Conservation (phyloP, 2,113 vertebrate genomes). For the Nibea coibor region DNA sequence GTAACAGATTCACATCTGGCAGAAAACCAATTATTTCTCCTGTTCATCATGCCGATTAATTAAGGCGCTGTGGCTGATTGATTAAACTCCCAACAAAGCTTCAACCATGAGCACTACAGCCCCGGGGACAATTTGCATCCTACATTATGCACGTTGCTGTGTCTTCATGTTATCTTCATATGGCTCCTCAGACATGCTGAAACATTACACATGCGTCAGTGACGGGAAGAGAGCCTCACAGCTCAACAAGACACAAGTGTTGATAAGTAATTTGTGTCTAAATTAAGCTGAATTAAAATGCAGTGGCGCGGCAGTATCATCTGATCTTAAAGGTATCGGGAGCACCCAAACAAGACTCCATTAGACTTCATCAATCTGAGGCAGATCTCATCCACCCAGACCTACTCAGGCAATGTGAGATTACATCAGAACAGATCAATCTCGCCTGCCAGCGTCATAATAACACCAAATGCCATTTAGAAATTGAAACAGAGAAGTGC, state of each 20-base stretch:
- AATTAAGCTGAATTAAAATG: conserved; percentile 59
- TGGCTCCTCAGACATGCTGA: conserved; percentile 34
- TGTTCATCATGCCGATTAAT: conserved; percentile 79
- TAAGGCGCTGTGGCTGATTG: conserved; percentile 76
- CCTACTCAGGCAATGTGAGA: conserved; percentile 57
- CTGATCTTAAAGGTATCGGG: conserved; percentile 38
- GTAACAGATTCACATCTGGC: conserved; percentile 76
- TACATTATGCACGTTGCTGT: conserved; percentile 38
- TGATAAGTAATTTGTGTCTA: conserved; percentile 47
- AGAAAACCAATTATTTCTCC: conserved; percentile 80
- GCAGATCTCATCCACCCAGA: conserved; percentile 58
- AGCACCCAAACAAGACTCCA: conserved; percentile 55
- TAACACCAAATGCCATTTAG: conserved; percentile 61
- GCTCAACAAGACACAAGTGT: conserved; percentile 45
- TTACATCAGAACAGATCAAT: conserved; percentile 67
- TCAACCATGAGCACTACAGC: conserved; percentile 43
- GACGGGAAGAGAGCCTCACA: conserved; percentile 15
- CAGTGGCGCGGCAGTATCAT: background rate
- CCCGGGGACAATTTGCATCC: conserved; percentile 56
- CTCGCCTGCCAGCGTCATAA: conserved; percentile 53
- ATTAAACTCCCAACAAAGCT: conserved; percentile 76
- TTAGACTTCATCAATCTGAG: conserved; percentile 61
- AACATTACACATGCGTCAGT: conserved; percentile 7
- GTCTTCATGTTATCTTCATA: conserved; percentile 52
- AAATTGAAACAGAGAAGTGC: conserved; percentile 51